phyloP scores from a whole-genome alignment of 2,113 vertebrate species.

The Pelmatolapia mariae region DNA sequence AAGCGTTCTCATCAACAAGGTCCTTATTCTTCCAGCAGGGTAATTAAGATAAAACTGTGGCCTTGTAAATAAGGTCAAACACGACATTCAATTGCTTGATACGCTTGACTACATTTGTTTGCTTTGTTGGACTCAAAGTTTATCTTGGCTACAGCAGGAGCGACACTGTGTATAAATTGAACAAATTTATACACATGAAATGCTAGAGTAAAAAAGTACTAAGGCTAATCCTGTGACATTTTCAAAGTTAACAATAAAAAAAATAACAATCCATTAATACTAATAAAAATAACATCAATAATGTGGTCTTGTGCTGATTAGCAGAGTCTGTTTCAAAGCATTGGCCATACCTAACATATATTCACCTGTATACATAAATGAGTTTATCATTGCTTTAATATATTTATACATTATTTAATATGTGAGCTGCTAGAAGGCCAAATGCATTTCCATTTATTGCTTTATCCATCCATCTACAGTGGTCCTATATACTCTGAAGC shows the following conservation, averaged over 20 bases:
- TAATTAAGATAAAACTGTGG: conserved; percentile 5
- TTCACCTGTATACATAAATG: not conserved
- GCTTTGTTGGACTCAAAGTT: conserved; percentile 42
- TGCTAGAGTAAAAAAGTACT: not conserved
- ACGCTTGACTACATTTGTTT: conserved; percentile 19
- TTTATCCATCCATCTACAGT: not conserved
- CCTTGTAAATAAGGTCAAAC: conserved; percentile 25
- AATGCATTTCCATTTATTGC: not conserved
- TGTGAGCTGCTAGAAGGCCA: not conserved
- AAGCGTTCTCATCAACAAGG: not conserved
- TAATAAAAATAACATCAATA: not conserved
- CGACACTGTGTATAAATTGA: conserved; percentile 27
- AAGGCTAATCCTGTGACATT: not conserved
- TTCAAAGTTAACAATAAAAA: not conserved
- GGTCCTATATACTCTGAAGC: not conserved
- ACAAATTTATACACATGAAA: conserved; percentile 18
- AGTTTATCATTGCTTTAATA: not conserved
- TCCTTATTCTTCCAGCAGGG: not conserved
- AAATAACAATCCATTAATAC: not conserved
- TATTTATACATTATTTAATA: not conserved
- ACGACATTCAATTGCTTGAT: conserved; percentile 30
- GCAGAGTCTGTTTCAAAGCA: not conserved
- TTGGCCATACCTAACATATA: not conserved
- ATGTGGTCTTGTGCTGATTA: not conserved
- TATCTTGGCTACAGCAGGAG: conserved; percentile 14